Conservation (phyloP, 2,888 invertebrate genomes). For the Platypus cylindrus region DNA sequence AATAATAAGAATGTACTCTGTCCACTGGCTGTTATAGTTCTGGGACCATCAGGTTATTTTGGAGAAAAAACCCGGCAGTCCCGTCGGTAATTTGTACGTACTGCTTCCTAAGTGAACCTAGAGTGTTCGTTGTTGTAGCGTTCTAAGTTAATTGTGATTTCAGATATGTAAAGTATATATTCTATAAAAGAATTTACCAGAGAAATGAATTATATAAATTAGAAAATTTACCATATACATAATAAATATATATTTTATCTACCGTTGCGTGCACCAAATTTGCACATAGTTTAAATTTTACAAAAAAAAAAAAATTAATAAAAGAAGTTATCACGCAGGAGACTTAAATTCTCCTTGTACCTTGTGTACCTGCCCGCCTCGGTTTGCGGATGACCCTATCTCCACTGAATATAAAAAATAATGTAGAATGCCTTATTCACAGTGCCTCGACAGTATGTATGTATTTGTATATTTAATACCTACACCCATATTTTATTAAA, state of each 20-base stretch:
- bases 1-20: slow-evolving; percentile 31
- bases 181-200: slow-evolving; percentile 28
- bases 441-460: slow-evolving; percentile 53
- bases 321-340: slow-evolving; percentile 18
- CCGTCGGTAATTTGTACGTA: slow-evolving; percentile 27
- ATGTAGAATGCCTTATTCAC: slow-evolving; percentile 75
- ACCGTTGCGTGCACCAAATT: slow-evolving; percentile 39
- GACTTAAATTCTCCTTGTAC: slow-evolving; percentile 11
- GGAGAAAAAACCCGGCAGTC: slow-evolving; percentile 11
- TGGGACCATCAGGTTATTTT: slow-evolving; percentile 15
- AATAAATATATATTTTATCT: slow-evolving; percentile 37
- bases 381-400: slow-evolving; percentile 34
- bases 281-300: slow-evolving; percentile 36
- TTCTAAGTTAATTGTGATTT: slow-evolving; percentile 37
- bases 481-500: slow-evolving; percentile 34
- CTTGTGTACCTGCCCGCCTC: slow-evolving; percentile 27
- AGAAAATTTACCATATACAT: slow-evolving; percentile 32
- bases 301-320: slow-evolving; percentile 9
- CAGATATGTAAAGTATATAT: slow-evolving; percentile 33
- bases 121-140: slow-evolving; percentile 39
- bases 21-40: slow-evolving; percentile 31
- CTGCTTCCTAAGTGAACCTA: slow-evolving; percentile 38
- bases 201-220: slow-evolving; percentile 28
- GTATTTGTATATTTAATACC: slow-evolving; percentile 36
- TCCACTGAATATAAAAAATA: slow-evolving; percentile 54